Percentiles rank a stretch among this genome's conserved stretches.
phyloP scores from a whole-genome alignment of 2,797 vertebrate genomes.

The Macroramphosus scolopax region DNA sequence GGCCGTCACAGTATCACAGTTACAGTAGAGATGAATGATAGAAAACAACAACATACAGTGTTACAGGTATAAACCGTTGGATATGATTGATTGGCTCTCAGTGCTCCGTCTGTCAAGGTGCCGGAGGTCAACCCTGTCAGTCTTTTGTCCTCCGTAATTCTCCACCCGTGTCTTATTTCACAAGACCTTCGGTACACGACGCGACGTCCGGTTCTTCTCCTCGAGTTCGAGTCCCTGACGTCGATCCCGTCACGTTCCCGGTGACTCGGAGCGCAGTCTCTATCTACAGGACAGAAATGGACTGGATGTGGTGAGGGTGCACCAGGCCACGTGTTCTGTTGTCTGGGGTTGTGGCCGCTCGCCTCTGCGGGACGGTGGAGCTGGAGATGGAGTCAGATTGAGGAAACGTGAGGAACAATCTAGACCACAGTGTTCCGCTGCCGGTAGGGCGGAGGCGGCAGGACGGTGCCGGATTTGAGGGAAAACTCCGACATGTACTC shows the following conservation, averaged over 20 bases:
- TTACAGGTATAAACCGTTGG: slow-evolving; percentile 50
- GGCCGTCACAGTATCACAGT: slow-evolving; percentile 67
- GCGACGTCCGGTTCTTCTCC: slow-evolving; percentile 14
- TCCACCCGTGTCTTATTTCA: too few species aligned
- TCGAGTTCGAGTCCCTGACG: slow-evolving; percentile 58
- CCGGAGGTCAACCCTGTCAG: too few species aligned
- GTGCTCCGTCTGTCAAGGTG: too few species aligned
- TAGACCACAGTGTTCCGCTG: slow-evolving; percentile 99
- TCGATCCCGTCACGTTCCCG: slow-evolving; percentile 22
- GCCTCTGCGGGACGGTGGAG: slow-evolving; percentile 40
- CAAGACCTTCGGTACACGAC: too few species aligned
- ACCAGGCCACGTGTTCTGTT: too few species aligned
- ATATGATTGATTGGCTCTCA: slow-evolving; percentile 42
- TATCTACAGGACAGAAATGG: slow-evolving; percentile 67
- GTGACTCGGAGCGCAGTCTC: slow-evolving; percentile 39
- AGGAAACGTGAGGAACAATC: slow-evolving; percentile 48
- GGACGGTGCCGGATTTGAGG: slow-evolving; percentile 87
- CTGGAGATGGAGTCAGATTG: slow-evolving; percentile 40
- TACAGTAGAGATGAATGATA: slow-evolving; percentile 52
- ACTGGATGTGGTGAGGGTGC: slow-evolving; percentile 40
- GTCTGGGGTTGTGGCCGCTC: slow-evolving; percentile 22
- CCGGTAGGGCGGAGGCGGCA: slow-evolving; percentile 96
- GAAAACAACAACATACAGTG: slow-evolving; percentile 34
- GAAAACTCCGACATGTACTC: slow-evolving; percentile 96
- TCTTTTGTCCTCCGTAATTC: too few species aligned